These are phyloP conservation scores for Zaprionus tsacasi DNA, from an alignment of 1,140 invertebrate genomes.

Conservation along the genomic window DNA sequence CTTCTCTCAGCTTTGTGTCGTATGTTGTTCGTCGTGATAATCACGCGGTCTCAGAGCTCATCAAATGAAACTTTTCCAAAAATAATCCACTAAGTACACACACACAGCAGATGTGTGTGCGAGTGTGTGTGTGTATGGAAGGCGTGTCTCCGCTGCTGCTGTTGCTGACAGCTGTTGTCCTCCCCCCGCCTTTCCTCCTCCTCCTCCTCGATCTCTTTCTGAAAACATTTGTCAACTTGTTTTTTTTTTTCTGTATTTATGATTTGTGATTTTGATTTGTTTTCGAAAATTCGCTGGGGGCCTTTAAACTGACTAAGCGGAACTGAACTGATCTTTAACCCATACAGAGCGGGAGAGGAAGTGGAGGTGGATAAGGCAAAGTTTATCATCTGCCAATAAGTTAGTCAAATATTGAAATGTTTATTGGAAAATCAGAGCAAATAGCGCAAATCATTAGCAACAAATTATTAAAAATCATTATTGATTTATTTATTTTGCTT, in stretches of 20 bases:
- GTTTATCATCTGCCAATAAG: background rate
- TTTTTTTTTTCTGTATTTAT: conserved; percentile 17
- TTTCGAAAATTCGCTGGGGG: conserved; percentile 32
- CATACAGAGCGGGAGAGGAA: too few species aligned
- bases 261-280: conserved; percentile 34
- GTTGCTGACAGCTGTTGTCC: conserved; percentile 36
- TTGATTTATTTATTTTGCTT: too few species aligned
- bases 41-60: conserved; percentile 59
- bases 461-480: background rate
- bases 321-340: conserved; percentile 12
- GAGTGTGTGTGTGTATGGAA: conserved; percentile 10
- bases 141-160: conserved; percentile 28
- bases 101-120: background rate
- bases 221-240: conserved; percentile 47
- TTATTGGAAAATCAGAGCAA: background rate
- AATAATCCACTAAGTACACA: conserved; percentile 53
- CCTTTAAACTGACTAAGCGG: background rate
- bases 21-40: conserved; percentile 42
- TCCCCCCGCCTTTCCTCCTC: too few species aligned
- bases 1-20: conserved; percentile 24
- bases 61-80: conserved; percentile 63
- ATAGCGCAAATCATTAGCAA: conserved; percentile 7
- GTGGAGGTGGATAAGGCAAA: background rate
- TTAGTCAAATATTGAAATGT: conserved; percentile 31
- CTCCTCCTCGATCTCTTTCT: background rate